Base-by-base conservation (phyloP, 1,140 invertebrate genomes). In the Rhyzopertha dominica region DNA sequence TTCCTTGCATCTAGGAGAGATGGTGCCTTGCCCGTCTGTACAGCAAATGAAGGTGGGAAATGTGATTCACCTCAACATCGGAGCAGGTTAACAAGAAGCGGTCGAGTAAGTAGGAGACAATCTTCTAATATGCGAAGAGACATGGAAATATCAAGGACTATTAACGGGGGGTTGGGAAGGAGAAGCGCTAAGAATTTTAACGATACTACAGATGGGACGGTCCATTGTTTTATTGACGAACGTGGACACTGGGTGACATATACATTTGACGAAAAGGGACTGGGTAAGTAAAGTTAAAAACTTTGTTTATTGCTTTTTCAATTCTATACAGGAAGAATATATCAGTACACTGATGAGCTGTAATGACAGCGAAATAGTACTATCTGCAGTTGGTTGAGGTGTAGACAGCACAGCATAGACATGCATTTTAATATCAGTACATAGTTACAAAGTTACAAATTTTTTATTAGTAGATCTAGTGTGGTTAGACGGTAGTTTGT, bases 121-220 rank as follows among this genome's bases (percentile, higher is more conserved):
- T 37, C 43, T 1, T 16, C 40, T 37, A 44, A 48, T 42, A 44
- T 48, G 63, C 24, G 61, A 72, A 17, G 58, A 65, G 51, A 43
- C 20, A 65, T 26, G 25, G 8, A 26, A 8, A 26, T 26, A 26
- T n/a, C 25, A 26, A 8, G 13, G 69, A 67, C 44, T 48, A 63
- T 65, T n/a, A 70, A 63, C 50, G 48, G 53, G 12, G 14, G 60
- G 4, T 56, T 46, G 23, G 39, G 58, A 3, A 25, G 52, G n/a
- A 49, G 63, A 29, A 60, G 45, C 10, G 57, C 60, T 16, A 82
- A 78, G 9, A 86, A 84, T 38, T 87, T 92, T 61, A 86, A 91
- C 47, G 90, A 95, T 54, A 91, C 88, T 0, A 81, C 80, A 4
- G 84, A 90, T 56, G 90, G 90, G 25, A 87, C 88, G 4, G 82